Evolutionary conservation across 2,113 vertebrate genomes (phyloP).

Genomic region (Balaenoptera acutorostrata): DNA sequence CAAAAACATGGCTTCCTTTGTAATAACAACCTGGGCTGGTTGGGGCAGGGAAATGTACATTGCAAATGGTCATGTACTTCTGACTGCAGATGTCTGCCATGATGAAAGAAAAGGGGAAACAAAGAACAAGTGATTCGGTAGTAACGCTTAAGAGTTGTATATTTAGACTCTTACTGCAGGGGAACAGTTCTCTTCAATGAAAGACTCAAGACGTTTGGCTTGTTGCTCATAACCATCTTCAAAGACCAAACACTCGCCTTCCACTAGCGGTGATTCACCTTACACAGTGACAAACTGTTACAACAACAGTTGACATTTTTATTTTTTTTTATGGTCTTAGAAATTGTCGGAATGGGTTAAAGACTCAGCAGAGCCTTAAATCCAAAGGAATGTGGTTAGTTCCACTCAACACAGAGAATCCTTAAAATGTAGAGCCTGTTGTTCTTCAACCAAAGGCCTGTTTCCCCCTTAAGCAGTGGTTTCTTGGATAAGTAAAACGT

Average conservation of each 20-base stretch:
- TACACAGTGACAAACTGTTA: constrained; percentile 18
- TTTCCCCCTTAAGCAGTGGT: not conserved
- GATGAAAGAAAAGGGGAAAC: not conserved
- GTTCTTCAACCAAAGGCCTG: not conserved
- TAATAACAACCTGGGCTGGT: not conserved
- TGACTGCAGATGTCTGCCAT: not conserved
- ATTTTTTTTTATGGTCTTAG: not conserved
- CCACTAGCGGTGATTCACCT: not conserved
- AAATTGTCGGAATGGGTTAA: not conserved
- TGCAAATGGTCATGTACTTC: not conserved
- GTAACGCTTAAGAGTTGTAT: not conserved
- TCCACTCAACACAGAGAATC: not conserved
- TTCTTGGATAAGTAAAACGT: constrained; percentile 50
- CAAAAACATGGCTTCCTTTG: not conserved
- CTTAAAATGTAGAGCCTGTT: not conserved
- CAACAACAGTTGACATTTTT: constrained; percentile 17
- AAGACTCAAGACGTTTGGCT: not conserved
- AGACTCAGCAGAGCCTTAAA: not conserved
- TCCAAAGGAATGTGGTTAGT: not conserved
- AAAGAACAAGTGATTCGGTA: not conserved
- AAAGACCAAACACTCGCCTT: constrained; percentile 16
- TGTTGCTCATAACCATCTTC: not conserved
- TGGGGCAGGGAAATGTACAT: not conserved
- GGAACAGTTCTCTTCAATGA: not conserved
- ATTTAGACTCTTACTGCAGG: not conserved